Evolutionary conservation across 2,113 vertebrate genomes (phyloP).

Genomic region (Periophthalmus modestus): DNA sequence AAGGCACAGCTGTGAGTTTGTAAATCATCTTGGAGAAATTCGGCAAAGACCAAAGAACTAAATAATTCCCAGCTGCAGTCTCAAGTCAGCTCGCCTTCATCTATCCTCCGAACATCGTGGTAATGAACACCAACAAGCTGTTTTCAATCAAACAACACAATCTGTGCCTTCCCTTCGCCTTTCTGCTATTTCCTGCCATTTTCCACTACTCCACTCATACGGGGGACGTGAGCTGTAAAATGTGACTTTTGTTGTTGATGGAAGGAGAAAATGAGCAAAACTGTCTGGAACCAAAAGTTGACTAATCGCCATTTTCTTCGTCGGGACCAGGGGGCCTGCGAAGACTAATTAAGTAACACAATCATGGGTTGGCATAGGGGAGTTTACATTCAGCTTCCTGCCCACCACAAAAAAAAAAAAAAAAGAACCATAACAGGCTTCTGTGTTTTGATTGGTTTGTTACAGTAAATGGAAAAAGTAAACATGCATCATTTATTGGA

Average conservation of each 20-base stretch:
- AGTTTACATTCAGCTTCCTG: neutral
- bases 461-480: neutral
- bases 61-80: constrained; percentile 66
- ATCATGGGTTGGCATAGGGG: constrained; percentile 16
- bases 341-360: constrained; percentile 22
- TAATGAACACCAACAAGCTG: constrained; percentile 63
- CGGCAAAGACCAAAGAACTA: constrained; percentile 37
- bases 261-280: constrained; percentile 23
- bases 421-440: neutral
- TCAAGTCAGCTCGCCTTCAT: constrained; percentile 53
- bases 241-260: constrained; percentile 16
- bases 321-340: constrained; percentile 18
- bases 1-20: constrained; percentile 64
- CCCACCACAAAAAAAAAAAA: neutral
- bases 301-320: constrained; percentile 23
- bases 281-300: constrained; percentile 16
- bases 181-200: constrained; percentile 37
- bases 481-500: neutral
- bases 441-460: neutral
- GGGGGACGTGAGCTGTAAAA: constrained; percentile 19
- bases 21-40: constrained; percentile 62
- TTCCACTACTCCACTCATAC: constrained; percentile 31
- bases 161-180: constrained; percentile 27
- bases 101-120: constrained; percentile 49
- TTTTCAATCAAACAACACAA: constrained; percentile 65